phyloP scores from a whole-genome alignment of 1,140 invertebrate species.

The Platyscapa corneri region DNA sequence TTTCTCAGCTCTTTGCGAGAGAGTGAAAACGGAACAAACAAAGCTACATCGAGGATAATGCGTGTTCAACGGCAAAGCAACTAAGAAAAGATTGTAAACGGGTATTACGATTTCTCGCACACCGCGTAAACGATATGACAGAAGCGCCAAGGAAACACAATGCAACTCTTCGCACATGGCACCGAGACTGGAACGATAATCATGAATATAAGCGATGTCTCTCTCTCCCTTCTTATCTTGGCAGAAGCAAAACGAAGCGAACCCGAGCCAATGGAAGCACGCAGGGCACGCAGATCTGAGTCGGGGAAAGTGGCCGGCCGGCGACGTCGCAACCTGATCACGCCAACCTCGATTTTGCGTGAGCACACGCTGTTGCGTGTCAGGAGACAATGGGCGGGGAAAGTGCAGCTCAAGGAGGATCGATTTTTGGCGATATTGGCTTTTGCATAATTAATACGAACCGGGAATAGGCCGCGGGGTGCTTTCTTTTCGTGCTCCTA shows the following conservation, averaged over 20 bases:
- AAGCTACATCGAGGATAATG: too few species aligned
- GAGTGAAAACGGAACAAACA: too few species aligned
- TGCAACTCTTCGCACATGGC: not conserved
- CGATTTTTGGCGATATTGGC: not conserved
- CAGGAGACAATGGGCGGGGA: not conserved
- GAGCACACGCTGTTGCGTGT: not conserved
- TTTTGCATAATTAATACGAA: not conserved
- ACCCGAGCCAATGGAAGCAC: not conserved
- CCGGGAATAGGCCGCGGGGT: not conserved
- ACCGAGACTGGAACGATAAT: not conserved
- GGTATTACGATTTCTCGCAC: too few species aligned
- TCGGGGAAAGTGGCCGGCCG: too few species aligned
- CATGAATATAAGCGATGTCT: not conserved
- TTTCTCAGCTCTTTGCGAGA: too few species aligned
- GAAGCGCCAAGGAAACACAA: not conserved
- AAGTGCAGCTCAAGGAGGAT: too few species aligned
- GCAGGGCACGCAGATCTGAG: not conserved
- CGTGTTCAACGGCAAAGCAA: too few species aligned
- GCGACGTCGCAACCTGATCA: not conserved
- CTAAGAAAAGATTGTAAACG: too few species aligned
- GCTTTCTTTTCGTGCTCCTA: not conserved
- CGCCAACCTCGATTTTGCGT: slow-evolving; percentile 5
- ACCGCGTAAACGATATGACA: not conserved
- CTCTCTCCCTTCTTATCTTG: not conserved
- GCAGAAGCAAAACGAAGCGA: not conserved